Conservation (phyloP, 2,888 invertebrate genomes). For the Icerya purchasi region DNA sequence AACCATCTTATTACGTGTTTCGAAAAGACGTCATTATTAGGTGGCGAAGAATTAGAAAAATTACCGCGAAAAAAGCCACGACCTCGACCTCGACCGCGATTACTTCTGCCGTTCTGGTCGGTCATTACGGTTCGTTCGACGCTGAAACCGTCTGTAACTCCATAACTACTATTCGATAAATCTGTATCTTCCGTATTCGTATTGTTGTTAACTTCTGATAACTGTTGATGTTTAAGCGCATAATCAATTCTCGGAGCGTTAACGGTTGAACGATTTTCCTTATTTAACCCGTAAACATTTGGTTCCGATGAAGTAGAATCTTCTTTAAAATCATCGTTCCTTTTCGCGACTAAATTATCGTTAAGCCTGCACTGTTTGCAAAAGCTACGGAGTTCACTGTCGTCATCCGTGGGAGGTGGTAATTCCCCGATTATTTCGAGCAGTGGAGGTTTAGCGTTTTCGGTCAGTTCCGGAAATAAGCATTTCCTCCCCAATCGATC, state of each 20-base stretch:
- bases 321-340: neutral
- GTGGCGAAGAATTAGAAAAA: neutral
- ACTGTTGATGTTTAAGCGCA: too few species aligned
- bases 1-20: constrained; percentile 34
- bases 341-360: neutral
- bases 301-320: neutral
- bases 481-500: constrained; percentile 39
- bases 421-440: constrained; percentile 11
- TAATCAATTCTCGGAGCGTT: neutral
- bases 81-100: neutral
- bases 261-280: neutral
- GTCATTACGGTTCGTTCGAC: neutral
- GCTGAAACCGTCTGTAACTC: neutral
- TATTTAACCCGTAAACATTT: neutral
- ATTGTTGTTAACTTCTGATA: neutral
- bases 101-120: neutral
- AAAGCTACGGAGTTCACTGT: neutral
- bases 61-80: neutral
- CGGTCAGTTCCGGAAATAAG: constrained; percentile 41
- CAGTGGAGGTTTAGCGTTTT: constrained; percentile 32
- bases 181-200: neutral
- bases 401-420: constrained; percentile 2
- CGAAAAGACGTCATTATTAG: neutral
- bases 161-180: neutral
- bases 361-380: neutral